Evolutionary conservation across 2,113 vertebrate species (phyloP).

Genomic region (Elgaria multicarinata): DNA sequence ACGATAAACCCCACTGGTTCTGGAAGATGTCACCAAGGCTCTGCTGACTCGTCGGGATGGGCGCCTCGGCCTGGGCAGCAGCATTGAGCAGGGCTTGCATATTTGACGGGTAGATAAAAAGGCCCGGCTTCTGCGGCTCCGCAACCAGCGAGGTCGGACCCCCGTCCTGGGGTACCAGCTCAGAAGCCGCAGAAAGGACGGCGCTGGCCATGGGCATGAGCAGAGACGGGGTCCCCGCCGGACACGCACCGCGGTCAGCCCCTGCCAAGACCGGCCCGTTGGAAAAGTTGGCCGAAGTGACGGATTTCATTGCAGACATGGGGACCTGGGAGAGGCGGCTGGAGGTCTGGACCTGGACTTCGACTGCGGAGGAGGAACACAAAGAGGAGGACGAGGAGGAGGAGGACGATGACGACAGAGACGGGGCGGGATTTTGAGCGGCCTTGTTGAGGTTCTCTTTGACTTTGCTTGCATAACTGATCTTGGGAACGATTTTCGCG

Average conservation of each 20-base stretch:
- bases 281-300: constrained; percentile 94
- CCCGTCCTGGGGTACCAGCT: constrained; percentile 85
- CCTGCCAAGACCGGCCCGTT: constrained; percentile 90
- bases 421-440: constrained; percentile 79
- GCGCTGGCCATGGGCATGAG: constrained; percentile 88
- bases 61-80: constrained; percentile 86
- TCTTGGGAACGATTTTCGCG: constrained; percentile 99
- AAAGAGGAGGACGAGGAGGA: constrained; percentile 73
- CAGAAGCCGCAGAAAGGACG: constrained; percentile 81
- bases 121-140: constrained; percentile 93
- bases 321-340: constrained; percentile 93
- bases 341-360: constrained; percentile 82
- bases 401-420: constrained; percentile 42
- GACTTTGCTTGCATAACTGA: constrained; percentile 99
- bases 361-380: constrained; percentile 77
- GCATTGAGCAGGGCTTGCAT: constrained; percentile 95
- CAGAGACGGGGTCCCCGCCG: constrained; percentile 84
- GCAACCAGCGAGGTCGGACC: constrained; percentile 79
- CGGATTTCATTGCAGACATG: constrained; percentile 99
- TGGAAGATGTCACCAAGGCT: constrained; percentile 98
- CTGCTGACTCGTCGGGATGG: constrained; percentile 92
- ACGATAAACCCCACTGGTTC: constrained; percentile 99
- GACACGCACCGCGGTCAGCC: constrained; percentile 83
- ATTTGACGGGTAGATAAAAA: constrained; percentile 97
- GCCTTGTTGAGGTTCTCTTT: constrained; percentile 99